These are phyloP conservation scores for Sylvia borin DNA, from an alignment of 2,797 vertebrate genomes.

Conservation along the genomic window DNA sequence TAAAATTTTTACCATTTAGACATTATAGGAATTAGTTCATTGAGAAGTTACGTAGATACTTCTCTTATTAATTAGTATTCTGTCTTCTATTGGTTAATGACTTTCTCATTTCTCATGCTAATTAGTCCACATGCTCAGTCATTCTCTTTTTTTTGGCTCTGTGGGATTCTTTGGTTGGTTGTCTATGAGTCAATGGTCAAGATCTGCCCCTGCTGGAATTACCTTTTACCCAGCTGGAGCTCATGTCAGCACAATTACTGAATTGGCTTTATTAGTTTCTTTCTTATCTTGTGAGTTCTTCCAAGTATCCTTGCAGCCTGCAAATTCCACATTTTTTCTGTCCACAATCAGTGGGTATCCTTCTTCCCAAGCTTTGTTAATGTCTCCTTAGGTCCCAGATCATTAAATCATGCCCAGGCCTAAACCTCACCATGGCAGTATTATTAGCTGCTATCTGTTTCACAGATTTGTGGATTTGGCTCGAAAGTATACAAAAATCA, in stretches of 20 bases:
- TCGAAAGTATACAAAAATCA: background rate
- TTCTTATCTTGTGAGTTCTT: background rate
- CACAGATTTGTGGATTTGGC: background rate
- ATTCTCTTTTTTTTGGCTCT: background rate
- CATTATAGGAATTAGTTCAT: background rate
- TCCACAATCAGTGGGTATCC: background rate
- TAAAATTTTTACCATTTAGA: background rate
- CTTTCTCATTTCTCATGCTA: background rate
- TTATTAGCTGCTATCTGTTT: background rate
- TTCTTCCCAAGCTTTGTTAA: background rate
- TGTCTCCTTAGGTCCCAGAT: background rate
- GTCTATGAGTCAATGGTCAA: rapidly evolving
- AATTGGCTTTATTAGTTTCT: background rate
- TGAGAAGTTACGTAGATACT: background rate
- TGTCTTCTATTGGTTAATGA: background rate
- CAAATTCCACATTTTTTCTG: background rate
- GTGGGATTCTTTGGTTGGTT: too few relatives aligned
- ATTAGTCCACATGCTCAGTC: background rate
- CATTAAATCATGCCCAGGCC: background rate
- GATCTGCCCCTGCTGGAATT: background rate
- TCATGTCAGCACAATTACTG: background rate
- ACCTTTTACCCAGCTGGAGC: background rate
- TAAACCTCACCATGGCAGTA: background rate
- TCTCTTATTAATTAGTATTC: background rate
- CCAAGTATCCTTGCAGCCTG: background rate